phyloP scores from a whole-genome alignment of 2,113 vertebrate genomes.

The Corythornis cristatus region DNA sequence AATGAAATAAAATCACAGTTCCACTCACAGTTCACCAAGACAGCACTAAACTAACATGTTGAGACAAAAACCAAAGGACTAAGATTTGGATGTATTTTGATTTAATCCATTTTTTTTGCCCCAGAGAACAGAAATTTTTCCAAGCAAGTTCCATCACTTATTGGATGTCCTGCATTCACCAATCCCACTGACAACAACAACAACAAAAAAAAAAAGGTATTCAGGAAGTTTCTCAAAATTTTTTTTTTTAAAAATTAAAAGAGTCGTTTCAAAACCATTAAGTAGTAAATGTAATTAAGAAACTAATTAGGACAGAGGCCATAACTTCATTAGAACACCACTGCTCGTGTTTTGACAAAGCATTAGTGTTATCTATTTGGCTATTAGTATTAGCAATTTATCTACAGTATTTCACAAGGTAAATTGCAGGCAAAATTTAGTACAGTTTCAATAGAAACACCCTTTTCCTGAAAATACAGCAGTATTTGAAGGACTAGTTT shows the following conservation, averaged over 20 bases:
- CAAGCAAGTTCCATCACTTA: slow-evolving; percentile 88
- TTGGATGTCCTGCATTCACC: slow-evolving; percentile 86
- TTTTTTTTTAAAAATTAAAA: slow-evolving; percentile 88
- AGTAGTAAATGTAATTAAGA: slow-evolving; percentile 95
- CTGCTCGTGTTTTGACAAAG: slow-evolving; percentile 92
- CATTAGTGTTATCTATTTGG: slow-evolving; percentile 99
- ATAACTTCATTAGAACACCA: slow-evolving; percentile 87
- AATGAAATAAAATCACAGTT: slow-evolving; percentile 73
- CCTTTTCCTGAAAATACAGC: slow-evolving; percentile 99
- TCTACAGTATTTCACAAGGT: slow-evolving; percentile 99
- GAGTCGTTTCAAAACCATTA: slow-evolving; percentile 90
- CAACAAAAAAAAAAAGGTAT: slow-evolving; percentile 76
- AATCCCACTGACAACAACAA: slow-evolving; percentile 68
- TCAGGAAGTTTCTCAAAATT: slow-evolving; percentile 88
- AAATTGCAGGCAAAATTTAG: slow-evolving; percentile 99
- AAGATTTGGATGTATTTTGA: slow-evolving; percentile 87
- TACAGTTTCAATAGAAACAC: slow-evolving; percentile 99
- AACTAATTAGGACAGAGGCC: slow-evolving; percentile 91
- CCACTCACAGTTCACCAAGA: slow-evolving; percentile 88
- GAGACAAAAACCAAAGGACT: slow-evolving; percentile 89
- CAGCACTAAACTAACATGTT: slow-evolving; percentile 85
- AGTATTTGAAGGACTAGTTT: slow-evolving; percentile 96
- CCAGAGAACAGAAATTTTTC: slow-evolving; percentile 92
- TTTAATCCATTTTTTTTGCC: slow-evolving; percentile 92
- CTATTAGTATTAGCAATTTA: slow-evolving; percentile 97